Evolutionary conservation across 2,888 invertebrate species (phyloP).

Genomic region (Psylliodes chrysocephalus): DNA sequence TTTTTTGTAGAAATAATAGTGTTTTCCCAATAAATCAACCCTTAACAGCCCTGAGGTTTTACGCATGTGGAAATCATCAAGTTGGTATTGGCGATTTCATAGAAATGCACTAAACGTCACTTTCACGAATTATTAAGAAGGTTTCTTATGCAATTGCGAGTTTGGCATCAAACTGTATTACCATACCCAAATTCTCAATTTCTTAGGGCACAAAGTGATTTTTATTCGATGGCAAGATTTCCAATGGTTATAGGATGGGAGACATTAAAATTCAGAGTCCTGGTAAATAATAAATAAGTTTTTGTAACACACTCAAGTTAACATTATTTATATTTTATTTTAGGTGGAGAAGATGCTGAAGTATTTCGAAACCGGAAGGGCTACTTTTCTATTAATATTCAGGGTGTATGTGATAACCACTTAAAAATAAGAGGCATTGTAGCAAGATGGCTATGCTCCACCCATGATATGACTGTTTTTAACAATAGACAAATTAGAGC

Average conservation of each 20-base stretch:
- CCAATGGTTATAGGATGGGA: slow-evolving; percentile 9
- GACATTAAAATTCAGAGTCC: slow-evolving; percentile 12
- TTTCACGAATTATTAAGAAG: slow-evolving; percentile 13
- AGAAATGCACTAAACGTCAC: slow-evolving; percentile 8
- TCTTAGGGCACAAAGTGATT: background rate
- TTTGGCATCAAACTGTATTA: background rate
- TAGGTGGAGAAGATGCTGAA: slow-evolving; percentile 15
- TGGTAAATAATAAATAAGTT: background rate
- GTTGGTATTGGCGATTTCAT: slow-evolving; percentile 17
- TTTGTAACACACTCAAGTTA: too few relatives aligned
- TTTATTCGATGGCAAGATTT: slow-evolving; percentile 11
- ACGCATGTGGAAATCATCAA: slow-evolving; percentile 15
- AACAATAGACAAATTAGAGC: slow-evolving; percentile 9
- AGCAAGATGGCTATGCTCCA: slow-evolving; percentile 23
- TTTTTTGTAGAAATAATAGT: slow-evolving; percentile 20
- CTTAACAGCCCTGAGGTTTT: slow-evolving; percentile 20
- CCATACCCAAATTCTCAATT: background rate
- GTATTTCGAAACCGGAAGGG: slow-evolving; percentile 15
- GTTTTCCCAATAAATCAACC: slow-evolving; percentile 26
- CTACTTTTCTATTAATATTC: slow-evolving; percentile 15
- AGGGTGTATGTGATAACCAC: slow-evolving; percentile 1
- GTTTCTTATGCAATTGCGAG: slow-evolving; percentile 11
- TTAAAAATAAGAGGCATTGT: slow-evolving; percentile 6
- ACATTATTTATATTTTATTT: background rate
- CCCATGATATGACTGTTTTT: slow-evolving; percentile 30